Evolutionary conservation across 1,140 invertebrate species (phyloP).

Genomic region (Heliconius nattereri): DNA sequence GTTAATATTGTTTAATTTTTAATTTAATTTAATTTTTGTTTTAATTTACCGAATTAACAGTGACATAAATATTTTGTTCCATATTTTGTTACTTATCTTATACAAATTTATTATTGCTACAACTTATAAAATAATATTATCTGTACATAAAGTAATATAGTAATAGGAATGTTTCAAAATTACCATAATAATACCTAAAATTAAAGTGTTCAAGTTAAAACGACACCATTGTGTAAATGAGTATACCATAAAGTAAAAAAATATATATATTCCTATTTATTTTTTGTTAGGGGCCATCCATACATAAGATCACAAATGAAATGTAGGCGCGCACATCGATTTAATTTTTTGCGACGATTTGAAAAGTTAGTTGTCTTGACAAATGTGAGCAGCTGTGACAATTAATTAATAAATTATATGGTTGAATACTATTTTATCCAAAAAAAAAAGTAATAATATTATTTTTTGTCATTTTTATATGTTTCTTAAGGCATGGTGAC

Average conservation of each 20-base stretch:
- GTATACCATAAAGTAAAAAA: background rate
- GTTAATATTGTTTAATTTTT: background rate
- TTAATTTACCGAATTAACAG: background rate
- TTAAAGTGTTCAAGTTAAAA: background rate
- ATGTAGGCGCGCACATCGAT: too few relatives aligned
- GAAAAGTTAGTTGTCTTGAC: too few relatives aligned
- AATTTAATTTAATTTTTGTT: constrained; percentile 10
- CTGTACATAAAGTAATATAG: background rate
- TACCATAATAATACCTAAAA: background rate
- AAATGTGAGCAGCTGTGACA: too few relatives aligned
- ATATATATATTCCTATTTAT: too few relatives aligned
- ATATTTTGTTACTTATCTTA: background rate
- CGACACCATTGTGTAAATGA: background rate
- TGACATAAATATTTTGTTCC: background rate
- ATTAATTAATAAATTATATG: too few relatives aligned
- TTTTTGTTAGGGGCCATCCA: too few relatives aligned
- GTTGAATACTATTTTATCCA: background rate
- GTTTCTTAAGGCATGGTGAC: too few relatives aligned
- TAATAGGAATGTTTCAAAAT: constrained; percentile 12
- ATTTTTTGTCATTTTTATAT: background rate
- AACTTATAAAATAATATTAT: background rate
- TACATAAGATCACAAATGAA: too few relatives aligned
- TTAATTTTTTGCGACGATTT: too few relatives aligned
- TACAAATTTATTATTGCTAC: background rate
- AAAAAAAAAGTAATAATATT: background rate